These are phyloP conservation scores for Ancistrus triradiatus DNA, from an alignment of 2,113 vertebrate genomes.

Conservation along the genomic window DNA sequence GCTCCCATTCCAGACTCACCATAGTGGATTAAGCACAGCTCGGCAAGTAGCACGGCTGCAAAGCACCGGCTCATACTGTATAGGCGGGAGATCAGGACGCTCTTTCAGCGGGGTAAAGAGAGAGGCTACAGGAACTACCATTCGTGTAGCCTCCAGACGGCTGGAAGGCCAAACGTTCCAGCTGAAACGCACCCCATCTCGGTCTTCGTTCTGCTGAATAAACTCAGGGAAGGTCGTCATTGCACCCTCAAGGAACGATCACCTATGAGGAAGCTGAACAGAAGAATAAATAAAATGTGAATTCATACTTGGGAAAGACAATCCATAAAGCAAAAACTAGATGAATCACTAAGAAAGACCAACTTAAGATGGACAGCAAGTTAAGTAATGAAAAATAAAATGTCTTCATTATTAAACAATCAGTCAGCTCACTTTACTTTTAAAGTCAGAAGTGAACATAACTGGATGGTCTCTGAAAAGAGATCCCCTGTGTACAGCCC, in stretches of 20 bases:
- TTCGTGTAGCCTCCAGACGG: constrained; percentile 91
- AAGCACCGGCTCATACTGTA: constrained; percentile 94
- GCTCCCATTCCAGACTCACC: constrained; percentile 75
- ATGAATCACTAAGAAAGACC: not conserved
- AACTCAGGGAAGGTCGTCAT: constrained; percentile 97
- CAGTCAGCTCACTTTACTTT: no score
- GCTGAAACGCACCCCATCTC: constrained; percentile 94
- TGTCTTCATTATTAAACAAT: no score
- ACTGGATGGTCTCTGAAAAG: no score
- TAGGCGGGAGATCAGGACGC: constrained; percentile 87
- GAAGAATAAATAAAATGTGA: not conserved
- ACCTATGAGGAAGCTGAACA: constrained; percentile 37
- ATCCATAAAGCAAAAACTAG: no score
- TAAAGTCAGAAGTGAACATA: no score
- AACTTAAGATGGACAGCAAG: not conserved
- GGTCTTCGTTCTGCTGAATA: constrained; percentile 95
- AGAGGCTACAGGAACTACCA: constrained; percentile 90
- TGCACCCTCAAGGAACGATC: constrained; percentile 53
- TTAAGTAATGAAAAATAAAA: no score
- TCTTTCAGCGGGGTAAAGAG: constrained; percentile 89
- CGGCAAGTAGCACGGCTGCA: constrained; percentile 94
- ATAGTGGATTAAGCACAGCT: constrained; percentile 93
- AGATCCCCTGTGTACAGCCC: no score
- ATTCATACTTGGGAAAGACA: not conserved
- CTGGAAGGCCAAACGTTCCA: constrained; percentile 99